These are phyloP conservation scores for Leptura quadrifasciata DNA, from an alignment of 2,888 invertebrate species.

Conservation along the genomic window DNA sequence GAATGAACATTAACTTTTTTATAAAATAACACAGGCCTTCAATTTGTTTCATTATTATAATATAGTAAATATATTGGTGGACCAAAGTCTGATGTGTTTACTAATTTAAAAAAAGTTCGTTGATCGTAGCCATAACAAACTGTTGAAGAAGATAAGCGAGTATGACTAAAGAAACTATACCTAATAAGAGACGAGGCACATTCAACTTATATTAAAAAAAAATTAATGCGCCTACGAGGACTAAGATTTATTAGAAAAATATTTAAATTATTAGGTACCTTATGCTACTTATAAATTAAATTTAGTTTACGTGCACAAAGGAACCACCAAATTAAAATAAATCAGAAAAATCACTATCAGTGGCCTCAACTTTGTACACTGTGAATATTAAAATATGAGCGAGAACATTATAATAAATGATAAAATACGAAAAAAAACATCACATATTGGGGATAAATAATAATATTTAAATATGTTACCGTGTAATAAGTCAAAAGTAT, in stretches of 20 bases:
- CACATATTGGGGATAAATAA: slow-evolving; percentile 24
- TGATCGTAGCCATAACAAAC: slow-evolving; percentile 29
- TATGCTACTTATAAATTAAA: slow-evolving; percentile 39
- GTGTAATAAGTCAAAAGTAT: neutral
- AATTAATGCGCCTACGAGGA: slow-evolving; percentile 8
- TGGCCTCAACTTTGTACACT: slow-evolving; percentile 17
- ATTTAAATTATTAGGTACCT: slow-evolving; percentile 41
- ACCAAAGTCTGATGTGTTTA: slow-evolving; percentile 22
- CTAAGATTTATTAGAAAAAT: slow-evolving; percentile 37
- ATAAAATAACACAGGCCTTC: slow-evolving; percentile 3
- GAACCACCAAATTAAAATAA: slow-evolving; percentile 29
- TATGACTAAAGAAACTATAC: slow-evolving; percentile 31
- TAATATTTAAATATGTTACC: slow-evolving; percentile 22
- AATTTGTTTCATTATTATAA: slow-evolving; percentile 11
- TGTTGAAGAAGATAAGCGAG: slow-evolving; percentile 25
- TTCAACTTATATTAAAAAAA: slow-evolving; percentile 13
- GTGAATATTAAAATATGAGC: slow-evolving; percentile 39
- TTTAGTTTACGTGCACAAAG: slow-evolving; percentile 27
- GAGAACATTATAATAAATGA: slow-evolving; percentile 23
- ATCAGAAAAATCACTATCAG: slow-evolving; percentile 33
- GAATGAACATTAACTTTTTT: slow-evolving; percentile 16
- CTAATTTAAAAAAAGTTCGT: slow-evolving; percentile 25
- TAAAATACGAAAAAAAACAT: slow-evolving; percentile 37
- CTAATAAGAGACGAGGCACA: slow-evolving; percentile 18
- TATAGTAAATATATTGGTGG: slow-evolving; percentile 18